phyloP scores from a whole-genome alignment of 2,888 invertebrate species.

The Scrobipalpa costella region DNA sequence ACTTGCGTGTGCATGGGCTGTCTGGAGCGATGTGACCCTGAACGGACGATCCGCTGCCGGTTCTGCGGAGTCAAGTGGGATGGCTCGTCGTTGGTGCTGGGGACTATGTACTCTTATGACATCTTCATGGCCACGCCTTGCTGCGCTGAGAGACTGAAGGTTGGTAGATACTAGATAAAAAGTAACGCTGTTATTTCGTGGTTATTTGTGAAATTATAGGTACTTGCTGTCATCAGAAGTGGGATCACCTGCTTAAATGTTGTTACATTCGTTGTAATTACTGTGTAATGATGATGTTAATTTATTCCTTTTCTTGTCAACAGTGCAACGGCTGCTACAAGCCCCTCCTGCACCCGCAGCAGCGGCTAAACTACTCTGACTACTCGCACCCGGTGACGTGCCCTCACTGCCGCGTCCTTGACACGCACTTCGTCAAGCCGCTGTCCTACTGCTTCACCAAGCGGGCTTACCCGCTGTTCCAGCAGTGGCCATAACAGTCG shows the following conservation, averaged over 20 bases:
- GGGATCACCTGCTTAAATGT: no score
- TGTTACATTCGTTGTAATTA: no score
- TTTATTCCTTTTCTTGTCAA: conserved; percentile 37
- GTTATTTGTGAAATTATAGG: no score
- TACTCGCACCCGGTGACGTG: conserved; percentile 96
- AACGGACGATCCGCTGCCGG: conserved; percentile 89
- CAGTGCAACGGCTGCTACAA: conserved; percentile 97
- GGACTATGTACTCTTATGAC: conserved; percentile 99
- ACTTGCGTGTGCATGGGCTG: conserved; percentile 97
- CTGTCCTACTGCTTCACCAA: conserved; percentile 91
- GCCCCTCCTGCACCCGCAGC: conserved; percentile 92
- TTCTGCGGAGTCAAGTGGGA: conserved; percentile 95
- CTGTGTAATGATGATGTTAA: background rate
- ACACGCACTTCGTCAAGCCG: conserved; percentile 97
- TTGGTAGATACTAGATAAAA: conserved; percentile 70
- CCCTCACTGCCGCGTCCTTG: conserved; percentile 93
- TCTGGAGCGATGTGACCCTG: conserved; percentile 90
- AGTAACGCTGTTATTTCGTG: no score
- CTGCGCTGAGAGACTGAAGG: conserved; percentile 95
- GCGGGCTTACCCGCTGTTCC: conserved; percentile 84
- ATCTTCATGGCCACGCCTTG: conserved; percentile 98
- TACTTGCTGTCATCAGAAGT: conserved; percentile 5
- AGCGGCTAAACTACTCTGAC: conserved; percentile 95
- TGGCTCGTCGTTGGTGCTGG: conserved; percentile 95
- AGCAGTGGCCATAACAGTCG: conserved; percentile 94